Conservation (phyloP, 2,888 invertebrate genomes). For the Heliconius charithonia region DNA sequence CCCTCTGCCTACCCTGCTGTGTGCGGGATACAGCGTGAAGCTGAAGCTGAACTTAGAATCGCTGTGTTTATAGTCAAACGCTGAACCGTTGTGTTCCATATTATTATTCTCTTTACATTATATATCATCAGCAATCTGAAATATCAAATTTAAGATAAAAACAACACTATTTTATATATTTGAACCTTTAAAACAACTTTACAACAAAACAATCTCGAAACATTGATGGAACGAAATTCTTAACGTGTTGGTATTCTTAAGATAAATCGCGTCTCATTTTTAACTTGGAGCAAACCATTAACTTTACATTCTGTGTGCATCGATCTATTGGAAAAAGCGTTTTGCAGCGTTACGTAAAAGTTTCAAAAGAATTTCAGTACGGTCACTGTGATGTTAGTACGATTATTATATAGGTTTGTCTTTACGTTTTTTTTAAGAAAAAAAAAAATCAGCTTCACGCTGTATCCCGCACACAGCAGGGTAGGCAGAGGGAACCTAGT, state of each 20-base stretch:
- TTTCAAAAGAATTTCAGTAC: constrained; percentile 15
- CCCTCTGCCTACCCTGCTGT: too few relatives aligned
- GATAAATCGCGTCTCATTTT: constrained; percentile 35
- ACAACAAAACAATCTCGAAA: constrained; percentile 18
- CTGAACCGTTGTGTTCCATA: too few relatives aligned
- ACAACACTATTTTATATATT: background rate
- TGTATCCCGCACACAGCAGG: too few relatives aligned
- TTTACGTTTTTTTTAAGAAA: too few relatives aligned
- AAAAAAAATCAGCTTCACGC: too few relatives aligned
- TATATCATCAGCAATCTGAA: background rate
- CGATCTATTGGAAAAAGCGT: constrained; percentile 42
- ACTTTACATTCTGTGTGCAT: constrained; percentile 43
- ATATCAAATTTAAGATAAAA: too few relatives aligned
- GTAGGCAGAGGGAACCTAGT: too few relatives aligned
- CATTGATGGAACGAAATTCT: constrained; percentile 16
- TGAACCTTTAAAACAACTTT: background rate
- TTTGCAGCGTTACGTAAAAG: constrained; percentile 8
- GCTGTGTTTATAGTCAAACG: too few relatives aligned
- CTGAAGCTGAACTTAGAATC: too few relatives aligned
- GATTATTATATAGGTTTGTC: too few relatives aligned
- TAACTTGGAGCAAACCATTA: constrained; percentile 40
- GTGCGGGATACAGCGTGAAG: too few relatives aligned
- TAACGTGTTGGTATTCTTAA: constrained; percentile 9
- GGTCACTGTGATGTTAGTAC: background rate
- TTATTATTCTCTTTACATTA: too few relatives aligned